phyloP scores from a whole-genome alignment of 2,797 vertebrate genomes.

The Sebastes nivosus region DNA sequence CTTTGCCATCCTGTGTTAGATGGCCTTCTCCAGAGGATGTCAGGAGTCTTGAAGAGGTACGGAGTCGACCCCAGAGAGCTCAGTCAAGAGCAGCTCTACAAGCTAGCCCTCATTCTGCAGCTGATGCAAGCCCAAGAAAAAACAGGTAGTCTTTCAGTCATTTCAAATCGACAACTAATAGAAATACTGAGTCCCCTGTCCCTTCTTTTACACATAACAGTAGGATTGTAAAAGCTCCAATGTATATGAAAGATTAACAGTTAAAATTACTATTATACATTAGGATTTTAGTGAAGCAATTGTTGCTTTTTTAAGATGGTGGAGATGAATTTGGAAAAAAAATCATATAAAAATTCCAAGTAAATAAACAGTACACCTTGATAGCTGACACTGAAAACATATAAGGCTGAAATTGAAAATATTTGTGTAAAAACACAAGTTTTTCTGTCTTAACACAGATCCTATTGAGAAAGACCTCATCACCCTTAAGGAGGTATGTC shows the following conservation, averaged over 20 bases:
- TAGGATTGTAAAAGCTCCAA: neutral
- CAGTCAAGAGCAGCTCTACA: slow-evolving; percentile 89
- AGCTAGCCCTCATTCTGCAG: slow-evolving; percentile 85
- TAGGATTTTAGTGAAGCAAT: neutral
- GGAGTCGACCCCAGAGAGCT: slow-evolving; percentile 87
- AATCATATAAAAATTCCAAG: neutral
- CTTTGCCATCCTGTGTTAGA: slow-evolving; percentile 70
- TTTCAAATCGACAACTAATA: neutral
- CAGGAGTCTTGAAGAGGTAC: slow-evolving; percentile 83
- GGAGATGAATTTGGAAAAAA: neutral
- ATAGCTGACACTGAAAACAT: neutral
- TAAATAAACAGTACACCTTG: neutral
- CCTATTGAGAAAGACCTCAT: slow-evolving; percentile 66
- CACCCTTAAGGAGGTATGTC: slow-evolving; percentile 72
- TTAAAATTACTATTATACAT: neutral
- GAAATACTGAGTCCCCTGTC: neutral
- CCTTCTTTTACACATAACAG: neutral
- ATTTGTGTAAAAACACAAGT: neutral
- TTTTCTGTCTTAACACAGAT: slow-evolving; percentile 55
- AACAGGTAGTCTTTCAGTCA: slow-evolving; percentile 68
- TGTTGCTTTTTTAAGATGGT: neutral
- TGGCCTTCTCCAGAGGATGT: slow-evolving; percentile 83
- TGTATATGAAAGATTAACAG: neutral
- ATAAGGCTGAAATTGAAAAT: rapidly evolving
- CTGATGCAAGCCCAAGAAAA: slow-evolving; percentile 82